Conservation (phyloP, 2,888 invertebrate genomes). For the Leucophenga montana region DNA sequence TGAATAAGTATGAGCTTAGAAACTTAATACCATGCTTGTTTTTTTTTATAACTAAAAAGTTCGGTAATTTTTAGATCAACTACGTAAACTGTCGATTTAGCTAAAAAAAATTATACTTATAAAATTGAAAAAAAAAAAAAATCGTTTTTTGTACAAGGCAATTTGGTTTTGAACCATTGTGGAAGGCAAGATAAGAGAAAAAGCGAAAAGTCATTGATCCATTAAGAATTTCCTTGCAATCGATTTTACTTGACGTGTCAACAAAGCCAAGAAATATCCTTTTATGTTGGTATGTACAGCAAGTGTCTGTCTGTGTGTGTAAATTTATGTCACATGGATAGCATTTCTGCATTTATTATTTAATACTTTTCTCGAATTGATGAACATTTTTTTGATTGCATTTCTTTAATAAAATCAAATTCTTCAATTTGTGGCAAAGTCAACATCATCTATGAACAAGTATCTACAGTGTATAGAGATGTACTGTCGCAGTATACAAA, state of each 20-base stretch:
- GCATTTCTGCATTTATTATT: slow-evolving; percentile 15
- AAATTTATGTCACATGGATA: not conserved
- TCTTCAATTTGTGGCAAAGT: no score
- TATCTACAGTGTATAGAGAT: no score
- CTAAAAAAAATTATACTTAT: no score
- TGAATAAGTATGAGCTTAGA: no score
- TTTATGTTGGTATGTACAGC: slow-evolving; percentile 10
- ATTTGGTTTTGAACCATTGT: no score
- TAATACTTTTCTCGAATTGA: not conserved
- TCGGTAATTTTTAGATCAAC: no score
- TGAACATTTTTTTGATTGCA: not conserved
- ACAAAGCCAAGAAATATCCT: not conserved
- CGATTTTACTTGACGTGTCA: slow-evolving; percentile 54
- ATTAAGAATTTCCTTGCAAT: slow-evolving; percentile 60
- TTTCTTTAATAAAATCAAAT: not conserved
- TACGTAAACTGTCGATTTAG: no score
- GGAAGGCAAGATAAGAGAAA: not conserved
- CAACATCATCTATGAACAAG: no score
- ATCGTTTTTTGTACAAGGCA: no score
- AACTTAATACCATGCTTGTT: no score
- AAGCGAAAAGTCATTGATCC: slow-evolving; percentile 60
- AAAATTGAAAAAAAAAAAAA: not conserved
- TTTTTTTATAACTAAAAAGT: no score
- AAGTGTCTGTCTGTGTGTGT: not conserved
- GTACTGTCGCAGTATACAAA: no score